These are phyloP conservation scores for Nemapogon koenigi DNA, from an alignment of 2,888 invertebrate species.

Conservation along the genomic window DNA sequence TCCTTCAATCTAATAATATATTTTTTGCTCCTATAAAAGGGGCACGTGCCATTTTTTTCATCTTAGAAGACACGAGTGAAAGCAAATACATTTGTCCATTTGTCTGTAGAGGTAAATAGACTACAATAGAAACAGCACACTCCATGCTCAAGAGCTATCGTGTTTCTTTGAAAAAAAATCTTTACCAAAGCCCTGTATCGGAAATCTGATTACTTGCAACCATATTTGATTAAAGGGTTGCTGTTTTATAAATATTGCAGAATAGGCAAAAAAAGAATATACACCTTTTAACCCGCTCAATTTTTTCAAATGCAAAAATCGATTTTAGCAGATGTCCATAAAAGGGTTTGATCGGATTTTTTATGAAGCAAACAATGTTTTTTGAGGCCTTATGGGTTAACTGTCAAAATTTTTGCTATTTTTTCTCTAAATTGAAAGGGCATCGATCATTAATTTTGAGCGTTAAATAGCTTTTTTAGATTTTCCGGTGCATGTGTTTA, in stretches of 20 bases:
- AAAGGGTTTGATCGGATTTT: conserved; percentile 62
- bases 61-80: conserved; percentile 45
- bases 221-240: conserved; percentile 60
- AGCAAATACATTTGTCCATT: conserved; percentile 43
- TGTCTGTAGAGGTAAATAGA: conserved; percentile 18
- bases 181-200: too few species aligned
- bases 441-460: too few species aligned
- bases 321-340: conserved; percentile 62
- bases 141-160: conserved; percentile 53
- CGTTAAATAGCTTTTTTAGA: too few species aligned
- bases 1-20: too few species aligned
- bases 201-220: conserved; percentile 57
- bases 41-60: conserved; percentile 55
- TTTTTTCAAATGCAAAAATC: conserved; percentile 58
- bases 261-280: conserved; percentile 37
- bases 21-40: conserved; percentile 10
- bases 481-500: too few species aligned
- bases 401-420: too few species aligned
- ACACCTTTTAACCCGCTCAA: conserved; percentile 30
- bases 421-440: too few species aligned
- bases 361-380: too few species aligned
- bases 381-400: too few species aligned
- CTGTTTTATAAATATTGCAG: conserved; percentile 43
- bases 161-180: conserved; percentile 45
- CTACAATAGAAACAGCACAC: conserved; percentile 51